phyloP scores from a whole-genome alignment of 2,888 invertebrate species.

The Prosapia bicincta region DNA sequence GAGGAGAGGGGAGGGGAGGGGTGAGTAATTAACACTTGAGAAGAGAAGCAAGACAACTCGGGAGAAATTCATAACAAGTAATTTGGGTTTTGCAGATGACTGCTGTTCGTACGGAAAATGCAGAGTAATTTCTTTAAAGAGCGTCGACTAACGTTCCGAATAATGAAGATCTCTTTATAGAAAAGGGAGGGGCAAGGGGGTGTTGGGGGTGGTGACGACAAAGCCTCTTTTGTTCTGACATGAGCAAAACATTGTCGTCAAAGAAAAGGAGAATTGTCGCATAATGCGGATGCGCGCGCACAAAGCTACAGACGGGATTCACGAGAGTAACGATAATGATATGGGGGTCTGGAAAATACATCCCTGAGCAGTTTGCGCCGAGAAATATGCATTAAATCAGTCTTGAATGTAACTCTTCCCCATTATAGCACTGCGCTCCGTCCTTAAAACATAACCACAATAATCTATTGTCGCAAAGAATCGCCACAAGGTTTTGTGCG shows the following conservation, averaged over 20 bases:
- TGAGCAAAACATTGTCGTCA: slow-evolving; percentile 26
- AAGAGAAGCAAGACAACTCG: slow-evolving; percentile 7
- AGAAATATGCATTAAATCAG: background rate
- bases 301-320: slow-evolving; percentile 4
- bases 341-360: background rate
- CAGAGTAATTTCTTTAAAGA: slow-evolving; percentile 21
- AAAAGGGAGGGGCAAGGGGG: background rate
- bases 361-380: background rate
- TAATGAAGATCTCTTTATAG: background rate
- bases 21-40: slow-evolving; percentile 29
- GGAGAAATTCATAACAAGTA: background rate
- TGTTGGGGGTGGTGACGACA: background rate
- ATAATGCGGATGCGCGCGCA: slow-evolving; percentile 22
- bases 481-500: too few species aligned
- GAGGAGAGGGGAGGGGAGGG: slow-evolving; percentile 12
- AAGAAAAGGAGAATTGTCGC: slow-evolving; percentile 29
- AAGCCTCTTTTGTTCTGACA: background rate
- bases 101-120: slow-evolving; percentile 7
- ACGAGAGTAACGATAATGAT: background rate
- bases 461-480: background rate
- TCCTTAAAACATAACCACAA: background rate
- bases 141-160: background rate
- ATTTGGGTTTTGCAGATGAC: slow-evolving; percentile 28
- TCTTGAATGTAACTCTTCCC: background rate
- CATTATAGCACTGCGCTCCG: too few species aligned